Conservation (phyloP, 2,113 vertebrate species). For the Lethenteron camtschaticum region DNA sequence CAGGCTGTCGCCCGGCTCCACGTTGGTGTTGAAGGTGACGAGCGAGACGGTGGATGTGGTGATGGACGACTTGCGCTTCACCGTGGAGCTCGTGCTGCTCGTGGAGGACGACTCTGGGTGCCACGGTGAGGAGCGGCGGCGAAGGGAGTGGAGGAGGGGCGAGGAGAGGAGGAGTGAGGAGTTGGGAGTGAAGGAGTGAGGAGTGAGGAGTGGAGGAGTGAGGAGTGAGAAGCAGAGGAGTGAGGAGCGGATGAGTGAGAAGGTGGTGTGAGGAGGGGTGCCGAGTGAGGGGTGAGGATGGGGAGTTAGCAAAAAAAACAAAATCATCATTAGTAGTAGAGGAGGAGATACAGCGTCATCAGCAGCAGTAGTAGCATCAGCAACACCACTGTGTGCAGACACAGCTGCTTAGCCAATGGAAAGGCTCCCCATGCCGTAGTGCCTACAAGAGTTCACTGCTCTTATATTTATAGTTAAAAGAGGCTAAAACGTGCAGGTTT, state of each 20-base stretch:
- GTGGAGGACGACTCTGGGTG: slow-evolving; percentile 14
- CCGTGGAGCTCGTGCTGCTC: slow-evolving; percentile 11
- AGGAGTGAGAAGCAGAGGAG: background rate
- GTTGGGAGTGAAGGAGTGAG: too few relatives aligned
- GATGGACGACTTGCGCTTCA: slow-evolving; percentile 18
- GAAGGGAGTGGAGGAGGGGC: background rate
- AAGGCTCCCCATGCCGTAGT: too few relatives aligned
- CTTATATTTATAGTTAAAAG: too few relatives aligned
- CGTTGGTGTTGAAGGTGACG: slow-evolving; percentile 16
- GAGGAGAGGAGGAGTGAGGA: background rate
- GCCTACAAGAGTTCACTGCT: too few relatives aligned
- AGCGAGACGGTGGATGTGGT: slow-evolving; percentile 21
- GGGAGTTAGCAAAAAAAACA: too few relatives aligned
- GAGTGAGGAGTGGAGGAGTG: background rate
- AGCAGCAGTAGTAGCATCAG: too few relatives aligned
- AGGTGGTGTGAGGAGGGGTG: background rate
- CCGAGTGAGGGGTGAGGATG: too few relatives aligned
- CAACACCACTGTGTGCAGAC: too few relatives aligned
- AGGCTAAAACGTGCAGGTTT: too few relatives aligned
- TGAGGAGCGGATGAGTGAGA: background rate
- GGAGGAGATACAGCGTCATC: too few relatives aligned
- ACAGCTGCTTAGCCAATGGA: too few relatives aligned
- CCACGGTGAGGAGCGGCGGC: slow-evolving; percentile 9
- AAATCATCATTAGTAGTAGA: too few relatives aligned
- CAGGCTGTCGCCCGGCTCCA: slow-evolving; percentile 21